Conservation (phyloP, 2,888 invertebrate genomes). For the Athrips mouffetella region DNA sequence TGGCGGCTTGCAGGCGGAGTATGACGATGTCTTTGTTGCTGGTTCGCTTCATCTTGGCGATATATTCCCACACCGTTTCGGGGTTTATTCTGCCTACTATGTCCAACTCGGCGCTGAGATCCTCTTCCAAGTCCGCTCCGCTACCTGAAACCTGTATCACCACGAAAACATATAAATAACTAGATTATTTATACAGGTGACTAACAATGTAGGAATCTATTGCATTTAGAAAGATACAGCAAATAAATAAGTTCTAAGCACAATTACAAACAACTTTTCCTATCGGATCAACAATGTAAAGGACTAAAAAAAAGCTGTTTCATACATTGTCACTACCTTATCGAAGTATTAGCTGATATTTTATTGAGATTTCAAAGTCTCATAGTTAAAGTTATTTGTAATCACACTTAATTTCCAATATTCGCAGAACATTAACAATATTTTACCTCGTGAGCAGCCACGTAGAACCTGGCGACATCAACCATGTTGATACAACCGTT, state of each 20-base stretch:
- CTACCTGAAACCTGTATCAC: slow-evolving; percentile 77
- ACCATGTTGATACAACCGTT: slow-evolving; percentile 93
- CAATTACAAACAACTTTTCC: too few species aligned
- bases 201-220: too few species aligned
- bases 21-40: slow-evolving; percentile 93
- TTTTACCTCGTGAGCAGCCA: slow-evolving; percentile 86
- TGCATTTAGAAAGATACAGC: too few species aligned
- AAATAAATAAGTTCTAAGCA: too few species aligned
- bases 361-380: too few species aligned
- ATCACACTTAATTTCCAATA: too few species aligned
- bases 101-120: slow-evolving; percentile 87
- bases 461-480: slow-evolving; percentile 92
- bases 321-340: too few species aligned
- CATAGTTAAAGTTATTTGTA: too few species aligned
- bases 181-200: too few species aligned
- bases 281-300: too few species aligned
- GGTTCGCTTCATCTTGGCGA: slow-evolving; percentile 91
- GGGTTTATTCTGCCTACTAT: slow-evolving; percentile 95
- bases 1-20: slow-evolving; percentile 87
- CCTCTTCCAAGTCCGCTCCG: slow-evolving; percentile 82
- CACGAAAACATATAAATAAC: slow-evolving; percentile 13
- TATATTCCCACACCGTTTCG: slow-evolving; percentile 95
- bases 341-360: too few species aligned
- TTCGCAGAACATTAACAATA: neutral
- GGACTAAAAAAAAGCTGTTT: too few species aligned